These are phyloP conservation scores for Zapus hudsonius DNA, from an alignment of 2,113 vertebrate species.

Conservation along the genomic window DNA sequence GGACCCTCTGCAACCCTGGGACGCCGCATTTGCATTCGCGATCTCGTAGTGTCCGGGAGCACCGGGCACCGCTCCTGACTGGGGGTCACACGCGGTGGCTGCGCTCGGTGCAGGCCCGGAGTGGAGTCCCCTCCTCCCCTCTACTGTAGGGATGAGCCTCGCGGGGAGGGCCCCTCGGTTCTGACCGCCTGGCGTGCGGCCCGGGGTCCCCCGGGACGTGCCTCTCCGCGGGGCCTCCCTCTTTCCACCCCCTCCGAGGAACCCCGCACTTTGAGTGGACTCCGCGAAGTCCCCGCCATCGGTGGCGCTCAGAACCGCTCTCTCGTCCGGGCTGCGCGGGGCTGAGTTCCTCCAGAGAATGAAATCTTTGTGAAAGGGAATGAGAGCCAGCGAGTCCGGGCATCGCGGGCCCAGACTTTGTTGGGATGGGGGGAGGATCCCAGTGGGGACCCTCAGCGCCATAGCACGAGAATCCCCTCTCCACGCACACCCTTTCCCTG, in stretches of 20 bases:
- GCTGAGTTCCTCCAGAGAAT: neutral
- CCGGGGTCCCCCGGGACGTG: constrained; percentile 73
- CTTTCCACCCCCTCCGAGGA: neutral
- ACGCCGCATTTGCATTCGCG: neutral
- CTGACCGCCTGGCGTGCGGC: constrained; percentile 71
- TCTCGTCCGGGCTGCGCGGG: neutral
- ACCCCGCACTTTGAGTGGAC: constrained; percentile 17
- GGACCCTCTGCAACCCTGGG: constrained; percentile 2
- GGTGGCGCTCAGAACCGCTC: neutral
- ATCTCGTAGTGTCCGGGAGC: neutral
- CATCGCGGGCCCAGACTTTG: constrained; percentile 38
- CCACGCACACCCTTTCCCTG: neutral
- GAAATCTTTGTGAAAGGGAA: constrained; percentile 60
- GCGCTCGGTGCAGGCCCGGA: constrained; percentile 58
- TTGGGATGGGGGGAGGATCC: neutral
- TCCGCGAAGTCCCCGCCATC: constrained; percentile 17
- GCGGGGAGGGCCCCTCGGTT: constrained; percentile 64
- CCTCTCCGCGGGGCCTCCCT: constrained; percentile 65
- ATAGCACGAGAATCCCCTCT: neutral
- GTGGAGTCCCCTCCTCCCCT: neutral
- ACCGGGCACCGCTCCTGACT: neutral
- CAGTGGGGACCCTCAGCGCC: neutral
- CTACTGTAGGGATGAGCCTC: constrained; percentile 65
- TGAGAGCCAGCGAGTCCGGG: constrained; percentile 9
- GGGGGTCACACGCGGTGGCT: constrained; percentile 55